Base-by-base conservation (phyloP, 2,113 vertebrate genomes). In the Coracopsis vasa region DNA sequence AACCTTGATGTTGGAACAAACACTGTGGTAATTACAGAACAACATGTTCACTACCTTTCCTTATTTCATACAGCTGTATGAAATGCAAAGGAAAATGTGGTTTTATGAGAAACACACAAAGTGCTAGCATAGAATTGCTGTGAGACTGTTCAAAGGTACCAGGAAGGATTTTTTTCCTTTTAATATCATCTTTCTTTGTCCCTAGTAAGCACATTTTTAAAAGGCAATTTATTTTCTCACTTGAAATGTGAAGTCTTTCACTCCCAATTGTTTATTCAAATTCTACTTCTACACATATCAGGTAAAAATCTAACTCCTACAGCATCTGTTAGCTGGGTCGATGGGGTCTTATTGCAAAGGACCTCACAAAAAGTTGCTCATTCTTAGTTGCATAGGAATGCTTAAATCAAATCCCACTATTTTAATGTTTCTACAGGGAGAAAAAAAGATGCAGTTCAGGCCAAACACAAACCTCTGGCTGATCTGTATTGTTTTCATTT, bases 371-470 rank as follows among this genome's bases (percentile, higher is more conserved):
- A 79, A 86, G 80, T 44, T 81, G 65, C 39, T 86, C 61, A 13
- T 44, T 92, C 74, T 54, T 15, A 70, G 51, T 13, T 73, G 62
- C 66, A 29, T 0, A 85, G 75, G 86, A 92, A 85, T 41, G 79
- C 74, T 95, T 78, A 78, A 56, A 74, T 80, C 90, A 94, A 88
- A 90, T 79, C 69, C 61, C 75, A 87, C 69, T 48, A 78, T 90
- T 93, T 86, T 64, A 82, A 90, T 42, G 60, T 78, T 90, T 66
- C 85, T 53, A 1, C 6, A 25, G 48, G 61, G 70, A 58, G 15
- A 23, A 54, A 56, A 73, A 71, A 75, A 92, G 53, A 66, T 70
- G 39, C 15, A 2, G 0, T n/a, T 78, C 4, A n/a, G 42, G 51
- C 65, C 77, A 66, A 84, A 79, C 48, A 75, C 24, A 91, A 94